Evolutionary conservation across 2,113 vertebrate species (phyloP), one percentile per base, ranked within the genome.

Genomic region (Apus apus): DNA sequence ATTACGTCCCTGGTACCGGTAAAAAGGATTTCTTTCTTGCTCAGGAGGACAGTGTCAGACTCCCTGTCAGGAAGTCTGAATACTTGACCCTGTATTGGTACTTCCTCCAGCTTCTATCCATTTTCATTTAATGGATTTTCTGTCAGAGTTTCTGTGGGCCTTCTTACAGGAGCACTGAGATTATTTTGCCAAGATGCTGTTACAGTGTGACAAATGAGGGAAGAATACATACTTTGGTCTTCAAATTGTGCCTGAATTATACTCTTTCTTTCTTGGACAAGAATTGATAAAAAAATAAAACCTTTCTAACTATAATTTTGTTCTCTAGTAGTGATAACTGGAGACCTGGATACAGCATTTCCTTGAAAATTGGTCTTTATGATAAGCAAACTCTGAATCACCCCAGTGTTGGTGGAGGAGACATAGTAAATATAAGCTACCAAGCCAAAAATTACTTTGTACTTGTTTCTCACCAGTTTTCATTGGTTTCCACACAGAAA

Each of bases 341-440:
- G 36, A 82, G 16, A 62, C 8, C 8, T 58, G 25, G 15, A 66
- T 45, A n/a, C 2, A 57, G 5, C 4, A 48, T 88, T 94, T 88
- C 25, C n/a, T 90, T 40, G 79, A 45, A 2, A 23, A 57, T 34
- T 30, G 1, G 5, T 76, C 16, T 15, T 76, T 57, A 73, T n/a
- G 4, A 34, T 50, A 58, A 68, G 75, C 40, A 81, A 62, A 16
- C 3, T 54, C 32, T 50, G 29, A 79, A 60, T 74, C 21, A 34
- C 3, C 9, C 16, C 1, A 2, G 4, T 0, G 1, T 5, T 67
- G 26, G 13, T n/a, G 20, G 27, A 84, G 15, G 18, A 62, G 8
- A 46, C 30, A 53, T 38, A 45, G 57, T 43, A 79, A 75, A 87
- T 34, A 60, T 8, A 66, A 62, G 6, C 1, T 64, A 5, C 15